Percentiles rank a stretch among this genome's conserved stretches.
Evolutionary conservation across 2,113 vertebrate species (phyloP).

Genomic region (Mus pahari): DNA sequence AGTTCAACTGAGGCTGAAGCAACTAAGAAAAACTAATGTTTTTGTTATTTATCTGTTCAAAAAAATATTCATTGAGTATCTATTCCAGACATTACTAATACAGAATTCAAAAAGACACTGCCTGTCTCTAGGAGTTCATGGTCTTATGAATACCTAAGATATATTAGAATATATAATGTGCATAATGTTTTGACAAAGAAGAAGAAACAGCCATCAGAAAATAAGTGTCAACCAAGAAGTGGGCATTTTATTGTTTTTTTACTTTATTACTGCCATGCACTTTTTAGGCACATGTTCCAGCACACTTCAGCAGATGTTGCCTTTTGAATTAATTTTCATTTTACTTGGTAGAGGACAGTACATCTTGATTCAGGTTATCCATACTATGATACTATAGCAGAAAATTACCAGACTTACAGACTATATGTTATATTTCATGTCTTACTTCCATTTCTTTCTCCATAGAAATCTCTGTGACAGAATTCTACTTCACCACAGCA

Average conservation of each 20-base stretch:
- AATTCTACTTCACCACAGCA: neutral
- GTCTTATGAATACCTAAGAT: neutral
- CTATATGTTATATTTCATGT: neutral
- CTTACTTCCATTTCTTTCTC: neutral
- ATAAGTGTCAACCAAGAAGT: slow-evolving; percentile 23
- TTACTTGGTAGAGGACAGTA: neutral
- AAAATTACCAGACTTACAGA: neutral
- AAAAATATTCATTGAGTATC: neutral
- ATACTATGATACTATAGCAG: slow-evolving; percentile 13
- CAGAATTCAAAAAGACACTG: neutral
- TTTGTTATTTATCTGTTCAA: slow-evolving; percentile 20
- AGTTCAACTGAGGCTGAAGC: neutral
- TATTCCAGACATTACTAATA: slow-evolving; percentile 21
- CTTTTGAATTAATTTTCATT: neutral
- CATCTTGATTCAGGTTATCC: neutral
- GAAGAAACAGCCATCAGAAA: neutral
- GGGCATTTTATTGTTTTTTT: neutral
- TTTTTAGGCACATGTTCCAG: neutral
- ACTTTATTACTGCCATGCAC: too few relatives aligned
- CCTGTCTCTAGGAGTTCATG: neutral
- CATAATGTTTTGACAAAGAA: neutral
- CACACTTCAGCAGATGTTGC: neutral
- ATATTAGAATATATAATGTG: neutral
- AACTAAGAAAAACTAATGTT: slow-evolving; percentile 3
- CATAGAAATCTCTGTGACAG: neutral